Conservation (phyloP, 1,140 invertebrate species). For the Brachionus paranguensis region DNA sequence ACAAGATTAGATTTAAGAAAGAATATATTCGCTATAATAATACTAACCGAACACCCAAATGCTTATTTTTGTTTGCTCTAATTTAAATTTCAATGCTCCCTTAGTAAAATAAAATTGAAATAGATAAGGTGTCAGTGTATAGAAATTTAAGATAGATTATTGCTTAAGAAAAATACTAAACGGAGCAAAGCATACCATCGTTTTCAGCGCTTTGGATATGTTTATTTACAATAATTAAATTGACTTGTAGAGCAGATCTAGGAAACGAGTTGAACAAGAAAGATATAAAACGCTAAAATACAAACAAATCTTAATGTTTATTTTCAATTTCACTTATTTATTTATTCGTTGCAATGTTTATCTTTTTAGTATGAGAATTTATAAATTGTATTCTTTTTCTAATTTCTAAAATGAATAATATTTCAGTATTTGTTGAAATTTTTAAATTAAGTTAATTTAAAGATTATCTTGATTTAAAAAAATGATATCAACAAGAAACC, state of each 20-base stretch:
- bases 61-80: background rate
- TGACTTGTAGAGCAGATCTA: conserved; percentile 23
- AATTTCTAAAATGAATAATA: conserved; percentile 1
- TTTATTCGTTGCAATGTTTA: conserved; percentile 18
- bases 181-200: background rate
- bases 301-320: conserved; percentile 24
- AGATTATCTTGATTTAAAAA: background rate
- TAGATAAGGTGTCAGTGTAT: conserved; percentile 11
- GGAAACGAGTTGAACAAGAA: background rate
- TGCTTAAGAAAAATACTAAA: background rate
- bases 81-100: conserved; percentile 15
- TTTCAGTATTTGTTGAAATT: conserved; percentile 1
- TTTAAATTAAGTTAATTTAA: conserved; percentile 11
- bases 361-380: background rate
- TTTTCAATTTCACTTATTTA: conserved; percentile 20
- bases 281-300: background rate
- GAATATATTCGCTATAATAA: background rate
- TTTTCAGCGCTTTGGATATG: background rate
- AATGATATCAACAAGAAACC: background rate
- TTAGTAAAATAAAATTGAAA: conserved; percentile 2
- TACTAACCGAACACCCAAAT: background rate
- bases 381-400: background rate
- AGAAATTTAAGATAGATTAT: background rate
- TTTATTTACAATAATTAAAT: conserved; percentile 35
- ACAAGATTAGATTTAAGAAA: background rate